phyloP scores from a whole-genome alignment of 2,797 vertebrate species.

The Pempheris klunzingeri region DNA sequence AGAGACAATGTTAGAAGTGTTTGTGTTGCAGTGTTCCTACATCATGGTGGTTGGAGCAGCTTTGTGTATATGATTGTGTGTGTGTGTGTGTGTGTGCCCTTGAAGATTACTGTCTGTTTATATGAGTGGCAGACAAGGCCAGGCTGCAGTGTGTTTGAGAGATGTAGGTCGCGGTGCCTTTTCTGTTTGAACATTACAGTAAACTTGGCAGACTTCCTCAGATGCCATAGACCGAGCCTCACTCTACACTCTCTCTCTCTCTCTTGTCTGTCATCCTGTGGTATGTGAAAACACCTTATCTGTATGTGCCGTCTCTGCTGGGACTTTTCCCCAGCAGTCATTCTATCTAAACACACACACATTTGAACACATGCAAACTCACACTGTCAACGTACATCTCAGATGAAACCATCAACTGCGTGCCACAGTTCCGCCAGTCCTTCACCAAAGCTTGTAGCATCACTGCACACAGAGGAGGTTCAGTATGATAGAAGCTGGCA shows the following conservation, averaged over 20 bases:
- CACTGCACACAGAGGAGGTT: slow-evolving; percentile 17
- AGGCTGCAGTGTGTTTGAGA: slow-evolving; percentile 24
- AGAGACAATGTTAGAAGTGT: slow-evolving; percentile 4
- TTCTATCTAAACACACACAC: slow-evolving; percentile 20
- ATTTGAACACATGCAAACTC: not conserved
- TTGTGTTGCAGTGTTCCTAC: not conserved
- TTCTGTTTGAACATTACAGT: slow-evolving; percentile 62
- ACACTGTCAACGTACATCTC: slow-evolving; percentile 43
- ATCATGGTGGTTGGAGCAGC: not conserved
- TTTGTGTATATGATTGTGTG: not conserved
- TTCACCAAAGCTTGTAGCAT: slow-evolving; percentile 14
- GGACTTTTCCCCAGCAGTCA: slow-evolving; percentile 56
- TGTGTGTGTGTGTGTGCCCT: slow-evolving; percentile 1
- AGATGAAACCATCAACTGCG: slow-evolving; percentile 53
- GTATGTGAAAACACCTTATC: slow-evolving; percentile 63
- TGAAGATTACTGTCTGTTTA: slow-evolving; percentile 25
- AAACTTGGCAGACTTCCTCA: slow-evolving; percentile 64
- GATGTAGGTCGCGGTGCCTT: slow-evolving; percentile 74
- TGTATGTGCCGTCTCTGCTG: slow-evolving; percentile 37
- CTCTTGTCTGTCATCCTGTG: slow-evolving; percentile 59
- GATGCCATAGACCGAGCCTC: slow-evolving; percentile 37
- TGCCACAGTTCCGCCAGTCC: slow-evolving; percentile 1
- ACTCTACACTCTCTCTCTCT: not conserved
- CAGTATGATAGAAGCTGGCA: slow-evolving; percentile 37
- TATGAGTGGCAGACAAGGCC: slow-evolving; percentile 17